Evolutionary conservation across 2,888 invertebrate species (phyloP).

Genomic region (Gymnoscelis rufifasciata): DNA sequence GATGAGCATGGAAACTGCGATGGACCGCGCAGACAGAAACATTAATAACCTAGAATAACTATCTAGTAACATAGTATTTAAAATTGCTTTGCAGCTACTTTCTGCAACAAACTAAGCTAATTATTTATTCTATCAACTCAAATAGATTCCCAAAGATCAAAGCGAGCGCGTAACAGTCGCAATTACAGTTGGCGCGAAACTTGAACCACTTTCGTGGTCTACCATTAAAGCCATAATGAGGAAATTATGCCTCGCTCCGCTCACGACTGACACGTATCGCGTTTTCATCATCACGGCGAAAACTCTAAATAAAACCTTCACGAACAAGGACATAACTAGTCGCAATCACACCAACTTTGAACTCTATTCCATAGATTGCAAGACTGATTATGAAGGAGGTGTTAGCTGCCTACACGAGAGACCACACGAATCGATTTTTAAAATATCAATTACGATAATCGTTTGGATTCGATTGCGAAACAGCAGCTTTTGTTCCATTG

Average conservation of each 20-base stretch:
- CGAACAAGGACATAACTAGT: slow-evolving; percentile 12
- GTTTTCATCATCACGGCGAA: slow-evolving; percentile 53
- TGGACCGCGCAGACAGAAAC: too few relatives aligned
- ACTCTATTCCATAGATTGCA: background rate
- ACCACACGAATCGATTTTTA: slow-evolving; percentile 34
- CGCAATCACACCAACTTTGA: slow-evolving; percentile 1
- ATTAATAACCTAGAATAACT: too few relatives aligned
- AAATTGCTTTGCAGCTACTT: background rate
- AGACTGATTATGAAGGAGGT: slow-evolving; percentile 7
- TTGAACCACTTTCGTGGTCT: slow-evolving; percentile 50
- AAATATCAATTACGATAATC: slow-evolving; percentile 44
- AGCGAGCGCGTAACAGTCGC: slow-evolving; percentile 35
- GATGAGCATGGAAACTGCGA: too few relatives aligned
- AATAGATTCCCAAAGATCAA: slow-evolving; percentile 27
- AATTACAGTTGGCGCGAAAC: slow-evolving; percentile 51
- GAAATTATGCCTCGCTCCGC: slow-evolving; percentile 51
- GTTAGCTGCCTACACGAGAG: slow-evolving; percentile 4
- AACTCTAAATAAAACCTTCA: slow-evolving; percentile 27
- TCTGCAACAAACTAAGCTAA: background rate
- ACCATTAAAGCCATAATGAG: slow-evolving; percentile 59
- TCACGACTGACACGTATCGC: slow-evolving; percentile 44
- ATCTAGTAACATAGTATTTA: too few relatives aligned
- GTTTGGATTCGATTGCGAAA: slow-evolving; percentile 44
- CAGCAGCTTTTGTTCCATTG: slow-evolving; percentile 43
- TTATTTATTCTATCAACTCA: background rate